These are phyloP conservation scores for Drosophila nigritarsus DNA, from an alignment of 2,888 invertebrate species.

Conservation along the genomic window DNA sequence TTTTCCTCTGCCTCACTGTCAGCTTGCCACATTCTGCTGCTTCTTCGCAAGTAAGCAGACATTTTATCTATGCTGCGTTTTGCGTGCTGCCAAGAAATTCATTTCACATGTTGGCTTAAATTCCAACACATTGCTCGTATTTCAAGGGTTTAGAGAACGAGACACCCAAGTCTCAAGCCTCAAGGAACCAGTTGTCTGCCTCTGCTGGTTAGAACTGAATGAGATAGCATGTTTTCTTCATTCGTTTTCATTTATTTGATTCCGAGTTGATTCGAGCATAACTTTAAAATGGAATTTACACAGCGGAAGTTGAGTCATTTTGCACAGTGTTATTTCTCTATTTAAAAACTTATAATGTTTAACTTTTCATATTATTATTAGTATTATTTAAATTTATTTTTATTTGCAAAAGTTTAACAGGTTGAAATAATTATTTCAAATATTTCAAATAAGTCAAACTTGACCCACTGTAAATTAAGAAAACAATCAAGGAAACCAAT, in stretches of 20 bases:
- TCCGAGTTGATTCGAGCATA: conserved; percentile 58
- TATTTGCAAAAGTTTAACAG: too few relatives aligned
- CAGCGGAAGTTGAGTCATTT: conserved; percentile 65
- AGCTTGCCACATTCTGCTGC: not conserved
- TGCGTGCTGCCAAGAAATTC: conserved; percentile 60
- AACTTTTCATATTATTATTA: too few relatives aligned
- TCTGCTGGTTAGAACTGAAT: conserved; percentile 40
- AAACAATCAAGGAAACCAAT: conserved; percentile 70
- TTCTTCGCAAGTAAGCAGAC: conserved; percentile 8
- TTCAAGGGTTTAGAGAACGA: conserved; percentile 34
- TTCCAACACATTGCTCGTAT: conserved; percentile 52
- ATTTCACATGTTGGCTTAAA: conserved; percentile 60
- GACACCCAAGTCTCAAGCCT: not conserved
- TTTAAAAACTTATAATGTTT: too few relatives aligned
- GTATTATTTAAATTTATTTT: too few relatives aligned
- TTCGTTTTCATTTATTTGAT: conserved; percentile 61
- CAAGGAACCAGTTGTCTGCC: not conserved
- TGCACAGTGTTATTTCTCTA: conserved; percentile 28
- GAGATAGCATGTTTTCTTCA: conserved; percentile 53
- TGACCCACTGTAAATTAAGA: conserved; percentile 18
- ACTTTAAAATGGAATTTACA: conserved; percentile 51
- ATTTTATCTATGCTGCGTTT: conserved; percentile 25
- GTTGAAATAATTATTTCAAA: too few relatives aligned
- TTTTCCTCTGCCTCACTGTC: not conserved
- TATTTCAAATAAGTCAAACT: too few relatives aligned